Evolutionary conservation across 1,140 invertebrate genomes (phyloP).

Genomic region (Pseudomyrmex sp.): DNA sequence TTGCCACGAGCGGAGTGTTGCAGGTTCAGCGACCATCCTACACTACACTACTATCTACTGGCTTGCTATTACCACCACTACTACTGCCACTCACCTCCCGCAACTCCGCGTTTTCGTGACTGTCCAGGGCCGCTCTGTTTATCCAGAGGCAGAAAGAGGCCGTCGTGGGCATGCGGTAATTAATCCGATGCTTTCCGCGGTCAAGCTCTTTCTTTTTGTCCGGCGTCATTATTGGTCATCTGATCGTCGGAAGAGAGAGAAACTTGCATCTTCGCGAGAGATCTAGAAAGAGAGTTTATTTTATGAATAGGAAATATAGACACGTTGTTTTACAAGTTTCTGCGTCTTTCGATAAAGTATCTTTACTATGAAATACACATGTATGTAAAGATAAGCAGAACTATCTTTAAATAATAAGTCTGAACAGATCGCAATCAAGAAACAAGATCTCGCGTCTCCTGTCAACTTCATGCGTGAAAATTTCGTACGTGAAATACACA

Average conservation of each 20-base stretch:
- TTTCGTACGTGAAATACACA: too few relatives aligned
- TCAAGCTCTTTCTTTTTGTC: conserved; percentile 45
- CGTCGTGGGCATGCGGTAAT: conserved; percentile 49
- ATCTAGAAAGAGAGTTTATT: conserved; percentile 18
- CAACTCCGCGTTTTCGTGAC: neutral
- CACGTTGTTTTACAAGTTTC: neutral
- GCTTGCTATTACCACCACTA: too few relatives aligned
- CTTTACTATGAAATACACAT: neutral
- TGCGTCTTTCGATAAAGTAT: neutral
- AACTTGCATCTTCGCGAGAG: neutral
- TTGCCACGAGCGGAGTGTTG: neutral
- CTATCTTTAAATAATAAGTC: neutral
- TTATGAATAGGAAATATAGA: neutral
- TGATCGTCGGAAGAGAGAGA: neutral
- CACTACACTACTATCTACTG: too few relatives aligned
- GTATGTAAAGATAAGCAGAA: too few relatives aligned
- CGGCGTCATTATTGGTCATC: conserved; percentile 50
- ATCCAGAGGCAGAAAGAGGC: conserved; percentile 49
- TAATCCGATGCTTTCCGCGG: conserved; percentile 51
- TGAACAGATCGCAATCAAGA: neutral
- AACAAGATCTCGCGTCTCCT: too few relatives aligned
- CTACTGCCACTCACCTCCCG: too few relatives aligned
- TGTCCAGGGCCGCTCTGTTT: conserved; percentile 50
- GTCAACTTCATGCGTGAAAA: too few relatives aligned
- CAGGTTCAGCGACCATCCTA: conserved; percentile 30